Evolutionary conservation across 2,888 invertebrate species (phyloP).

Genomic region (Perizoma affinitatum): DNA sequence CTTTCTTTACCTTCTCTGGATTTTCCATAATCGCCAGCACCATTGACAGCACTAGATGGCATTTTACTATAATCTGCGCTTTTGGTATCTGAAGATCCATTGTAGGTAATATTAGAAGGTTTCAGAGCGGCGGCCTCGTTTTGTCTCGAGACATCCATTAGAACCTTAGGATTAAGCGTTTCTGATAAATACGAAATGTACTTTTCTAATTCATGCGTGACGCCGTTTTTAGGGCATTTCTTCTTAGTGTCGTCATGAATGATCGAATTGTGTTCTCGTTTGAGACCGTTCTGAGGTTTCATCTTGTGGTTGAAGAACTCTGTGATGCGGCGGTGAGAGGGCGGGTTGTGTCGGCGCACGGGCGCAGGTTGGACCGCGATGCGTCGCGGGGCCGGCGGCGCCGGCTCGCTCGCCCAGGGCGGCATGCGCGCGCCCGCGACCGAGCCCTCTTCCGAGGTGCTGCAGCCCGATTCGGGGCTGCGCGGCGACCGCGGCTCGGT

Average conservation of each 20-base stretch:
- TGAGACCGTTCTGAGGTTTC: constrained; percentile 86
- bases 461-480: constrained; percentile 86
- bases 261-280: constrained; percentile 66
- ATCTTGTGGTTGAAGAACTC: constrained; percentile 94
- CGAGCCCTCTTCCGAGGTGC: constrained; percentile 76
- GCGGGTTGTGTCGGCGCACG: constrained; percentile 61
- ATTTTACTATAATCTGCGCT: constrained; percentile 58
- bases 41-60: constrained; percentile 51
- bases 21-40: constrained; percentile 59
- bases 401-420: constrained; percentile 80
- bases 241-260: constrained; percentile 68
- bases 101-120: constrained; percentile 43
- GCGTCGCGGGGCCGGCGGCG: constrained; percentile 73
- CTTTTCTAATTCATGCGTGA: constrained; percentile 77
- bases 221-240: constrained; percentile 77
- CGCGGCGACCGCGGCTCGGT: constrained; percentile 94
- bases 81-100: constrained; percentile 52
- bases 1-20: constrained; percentile 61
- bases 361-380: constrained; percentile 70
- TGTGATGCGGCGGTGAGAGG: constrained; percentile 91
- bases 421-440: constrained; percentile 75
- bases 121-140: constrained; percentile 52
- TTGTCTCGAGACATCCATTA: constrained; percentile 73
- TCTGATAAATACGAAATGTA: constrained; percentile 79
- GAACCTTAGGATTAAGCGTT: constrained; percentile 77